Evolutionary conservation across 2,888 invertebrate genomes (phyloP).

Genomic region (Sinodicranocentrus sp.): DNA sequence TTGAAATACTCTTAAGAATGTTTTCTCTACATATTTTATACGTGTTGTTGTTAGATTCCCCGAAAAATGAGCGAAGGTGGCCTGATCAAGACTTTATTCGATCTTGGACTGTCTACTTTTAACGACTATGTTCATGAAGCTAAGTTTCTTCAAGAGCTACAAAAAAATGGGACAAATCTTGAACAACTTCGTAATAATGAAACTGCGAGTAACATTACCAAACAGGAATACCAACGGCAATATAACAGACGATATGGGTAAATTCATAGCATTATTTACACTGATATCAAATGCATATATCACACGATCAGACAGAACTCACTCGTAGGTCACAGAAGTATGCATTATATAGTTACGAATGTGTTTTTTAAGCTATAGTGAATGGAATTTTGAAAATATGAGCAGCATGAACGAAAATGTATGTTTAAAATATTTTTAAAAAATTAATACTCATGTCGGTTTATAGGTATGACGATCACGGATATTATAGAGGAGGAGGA

Average conservation of each 20-base stretch:
- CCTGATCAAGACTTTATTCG: conserved; percentile 71
- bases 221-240: conserved; percentile 51
- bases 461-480: conserved; percentile 51
- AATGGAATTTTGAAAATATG: no score
- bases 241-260: conserved; percentile 67
- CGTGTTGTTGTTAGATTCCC: conserved; percentile 26
- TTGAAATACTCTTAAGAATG: not conserved
- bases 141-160: conserved; percentile 72
- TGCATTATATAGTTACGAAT: no score
- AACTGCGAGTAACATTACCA: conserved; percentile 60
- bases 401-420: no score
- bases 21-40: not conserved
- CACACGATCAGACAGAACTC: no score
- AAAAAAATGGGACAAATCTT: conserved; percentile 74
- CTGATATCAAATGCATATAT: no score
- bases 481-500: conserved; percentile 47
- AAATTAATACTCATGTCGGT: no score
- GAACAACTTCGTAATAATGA: conserved; percentile 68
- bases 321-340: no score
- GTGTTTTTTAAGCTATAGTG: no score
- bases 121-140: conserved; percentile 73
- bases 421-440: no score
- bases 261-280: no score
- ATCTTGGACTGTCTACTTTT: conserved; percentile 67
- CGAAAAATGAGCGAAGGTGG: conserved; percentile 72